These are phyloP conservation scores for Venustaconcha ellipsiformis DNA, from an alignment of 1,140 invertebrate species.

Conservation along the genomic window DNA sequence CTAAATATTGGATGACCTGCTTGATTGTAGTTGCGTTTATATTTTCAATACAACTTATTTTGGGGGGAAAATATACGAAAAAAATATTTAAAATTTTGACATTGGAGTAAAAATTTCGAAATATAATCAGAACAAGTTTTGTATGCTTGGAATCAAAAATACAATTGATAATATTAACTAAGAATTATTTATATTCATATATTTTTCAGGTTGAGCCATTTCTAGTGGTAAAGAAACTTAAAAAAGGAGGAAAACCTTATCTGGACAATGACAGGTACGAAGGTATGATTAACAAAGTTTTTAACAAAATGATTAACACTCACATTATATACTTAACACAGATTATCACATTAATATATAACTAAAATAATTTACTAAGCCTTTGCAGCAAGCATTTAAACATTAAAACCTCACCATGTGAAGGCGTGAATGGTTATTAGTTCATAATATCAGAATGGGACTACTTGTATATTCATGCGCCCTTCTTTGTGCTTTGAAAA, in stretches of 20 bases:
- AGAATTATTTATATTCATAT: not conserved
- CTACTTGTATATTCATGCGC: too few relatives aligned
- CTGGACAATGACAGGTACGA: slow-evolving; percentile 77
- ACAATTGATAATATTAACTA: not conserved
- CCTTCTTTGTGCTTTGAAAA: too few relatives aligned
- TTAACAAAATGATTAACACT: not conserved
- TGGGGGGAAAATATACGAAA: not conserved
- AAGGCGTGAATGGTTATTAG: too few relatives aligned
- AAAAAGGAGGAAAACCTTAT: slow-evolving; percentile 26
- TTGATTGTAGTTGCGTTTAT: not conserved
- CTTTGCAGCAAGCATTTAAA: too few relatives aligned
- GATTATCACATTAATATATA: too few relatives aligned
- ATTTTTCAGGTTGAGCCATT: slow-evolving; percentile 43
- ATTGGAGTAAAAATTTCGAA: not conserved
- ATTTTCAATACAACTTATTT: not conserved
- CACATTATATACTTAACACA: too few relatives aligned
- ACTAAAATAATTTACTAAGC: too few relatives aligned
- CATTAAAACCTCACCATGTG: too few relatives aligned
- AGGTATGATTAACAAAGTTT: slow-evolving; percentile 38
- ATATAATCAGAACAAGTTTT: not conserved
- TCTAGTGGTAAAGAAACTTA: slow-evolving; percentile 33
- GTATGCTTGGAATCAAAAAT: not conserved
- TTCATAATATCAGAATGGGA: too few relatives aligned
- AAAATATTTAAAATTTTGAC: not conserved
- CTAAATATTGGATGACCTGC: not conserved